Evolutionary conservation across 2,888 invertebrate species (phyloP), one percentile per base, ranked within the genome.

Genomic region (Pachydiplax longipennis): DNA sequence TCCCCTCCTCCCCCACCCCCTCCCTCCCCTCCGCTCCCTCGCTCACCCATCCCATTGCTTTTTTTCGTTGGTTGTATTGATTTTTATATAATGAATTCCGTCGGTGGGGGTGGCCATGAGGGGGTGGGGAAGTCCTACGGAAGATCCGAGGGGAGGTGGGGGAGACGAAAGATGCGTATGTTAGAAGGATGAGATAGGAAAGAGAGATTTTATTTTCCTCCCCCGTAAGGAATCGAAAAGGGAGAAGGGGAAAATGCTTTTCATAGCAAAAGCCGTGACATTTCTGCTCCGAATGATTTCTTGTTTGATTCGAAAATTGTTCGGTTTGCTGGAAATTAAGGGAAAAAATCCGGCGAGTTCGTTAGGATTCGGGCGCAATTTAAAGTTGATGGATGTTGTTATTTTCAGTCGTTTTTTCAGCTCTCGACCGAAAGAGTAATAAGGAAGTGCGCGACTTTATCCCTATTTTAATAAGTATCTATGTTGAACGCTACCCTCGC

Each of bases 41-140:
- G 8, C 37, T 58, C 58, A 35, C 83, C 83, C 83, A 83, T 83
- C 83, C 83, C 83, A 83, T 58, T 58, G 83, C 83, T 83, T 83
- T 83, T 83, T 83, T 83, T 83, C 83, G 83, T 58, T 58, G 31
- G 58, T 83, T 83, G 83, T 83, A 83, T 83, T 83, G 83, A 83
- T 83, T 83, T 83, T 83, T 87, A 87, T 87, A 87, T 87, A 87
- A 87, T 87, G 61, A 87, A 87, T 87, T 61, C 87, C 87, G 87
- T 87, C 65, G 87, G 87, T 87, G 87, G 87, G 73, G 87, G 61
- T n/a, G 87, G 87, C 87, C 61, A 40, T 61, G 40, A 65, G 87
- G 87, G 87, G 22, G 58, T 25, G 80, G 58, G 2, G 18, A 58
- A 15, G 22, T 44, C 44, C 44, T 44, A 44, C 10, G 44, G 48